Evolutionary conservation across 2,888 invertebrate genomes (phyloP), one percentile per base, ranked within the genome.

Genomic region (Tuta absoluta): DNA sequence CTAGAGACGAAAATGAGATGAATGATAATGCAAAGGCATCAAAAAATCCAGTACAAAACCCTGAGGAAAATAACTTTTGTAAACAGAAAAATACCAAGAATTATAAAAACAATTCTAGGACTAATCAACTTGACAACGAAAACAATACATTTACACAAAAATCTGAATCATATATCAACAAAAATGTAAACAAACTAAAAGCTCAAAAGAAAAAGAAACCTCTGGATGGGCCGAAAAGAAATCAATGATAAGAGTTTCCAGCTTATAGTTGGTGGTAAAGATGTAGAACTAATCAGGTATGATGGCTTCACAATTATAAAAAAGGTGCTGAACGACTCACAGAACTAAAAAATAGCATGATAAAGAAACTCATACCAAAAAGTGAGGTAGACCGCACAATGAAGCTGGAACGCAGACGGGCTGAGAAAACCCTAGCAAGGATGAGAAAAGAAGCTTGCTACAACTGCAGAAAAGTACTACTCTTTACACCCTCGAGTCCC

Each of bases 401-500:
- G 81, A 95, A 95, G 79, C 75, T 95, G 19, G 95, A 95, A 78
- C 89, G 95, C 58, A 85, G 96, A 65, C 93, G 93, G 77, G 95
- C 95, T 5, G 96, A 96, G 75, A 96, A 95, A 82, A 93, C 93
- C 0, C 84, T 96, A 38, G 91, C 95, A 0, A 89, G 95, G 53
- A 82, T 94, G 62, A 94, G 93, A 74, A 94, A 94, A 74, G 94
- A 94, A 79, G 94, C 95, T 1, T 97, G 97, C 78, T 97, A 95
- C 77, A 95, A 96, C 72, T 97, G 97, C 79, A 84, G 91, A 62
- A 93, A 95, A 84, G 93, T n/a, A n/a, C n/a, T n/a, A 28, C 28
- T 5, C 28, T 28, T 28, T 28, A 28, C 3, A 28, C 28, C 28
- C 28, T 28, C 28, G 28, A 28, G 28, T 28, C 28, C 28, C 3